Conservation (phyloP, 2,888 invertebrate species). For the Adelphocoris suturalis region DNA sequence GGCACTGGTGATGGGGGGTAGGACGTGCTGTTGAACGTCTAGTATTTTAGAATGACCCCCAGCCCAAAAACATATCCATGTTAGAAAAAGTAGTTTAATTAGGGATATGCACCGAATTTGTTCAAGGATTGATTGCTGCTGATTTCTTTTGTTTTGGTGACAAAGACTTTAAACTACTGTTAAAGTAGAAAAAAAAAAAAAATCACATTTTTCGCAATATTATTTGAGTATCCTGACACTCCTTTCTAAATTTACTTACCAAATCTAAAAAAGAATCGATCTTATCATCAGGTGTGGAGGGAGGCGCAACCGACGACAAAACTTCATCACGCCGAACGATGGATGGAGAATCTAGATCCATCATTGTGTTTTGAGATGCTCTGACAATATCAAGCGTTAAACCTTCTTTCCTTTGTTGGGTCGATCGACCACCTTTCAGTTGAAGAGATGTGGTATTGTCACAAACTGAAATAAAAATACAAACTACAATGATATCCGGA, state of each 20-base stretch:
- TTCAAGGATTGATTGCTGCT: no score
- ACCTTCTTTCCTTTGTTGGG: conserved; percentile 66
- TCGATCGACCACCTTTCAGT: neutral
- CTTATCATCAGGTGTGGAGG: conserved; percentile 73
- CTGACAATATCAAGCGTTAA: conserved; percentile 74
- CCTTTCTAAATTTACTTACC: conserved; percentile 9
- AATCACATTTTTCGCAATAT: no score
- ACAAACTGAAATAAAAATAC: conserved; percentile 1
- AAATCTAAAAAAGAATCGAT: conserved; percentile 50
- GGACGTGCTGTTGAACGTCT: no score
- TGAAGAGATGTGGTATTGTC: neutral
- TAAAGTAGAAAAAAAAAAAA: no score
- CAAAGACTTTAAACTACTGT: no score
- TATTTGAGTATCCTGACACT: neutral
- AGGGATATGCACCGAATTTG: no score
- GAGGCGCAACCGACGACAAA: conserved; percentile 73
- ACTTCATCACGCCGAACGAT: conserved; percentile 74
- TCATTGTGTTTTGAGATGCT: conserved; percentile 70
- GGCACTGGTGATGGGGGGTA: no score
- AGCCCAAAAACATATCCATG: no score
- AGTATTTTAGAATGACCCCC: no score
- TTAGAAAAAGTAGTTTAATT: no score
- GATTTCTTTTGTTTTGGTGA: no score
- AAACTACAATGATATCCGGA: no score
- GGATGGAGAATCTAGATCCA: conserved; percentile 73